Evolutionary conservation across 2,797 vertebrate species (phyloP), one percentile per base, ranked within the genome.

Genomic region (Benthosema pterotum): DNA sequence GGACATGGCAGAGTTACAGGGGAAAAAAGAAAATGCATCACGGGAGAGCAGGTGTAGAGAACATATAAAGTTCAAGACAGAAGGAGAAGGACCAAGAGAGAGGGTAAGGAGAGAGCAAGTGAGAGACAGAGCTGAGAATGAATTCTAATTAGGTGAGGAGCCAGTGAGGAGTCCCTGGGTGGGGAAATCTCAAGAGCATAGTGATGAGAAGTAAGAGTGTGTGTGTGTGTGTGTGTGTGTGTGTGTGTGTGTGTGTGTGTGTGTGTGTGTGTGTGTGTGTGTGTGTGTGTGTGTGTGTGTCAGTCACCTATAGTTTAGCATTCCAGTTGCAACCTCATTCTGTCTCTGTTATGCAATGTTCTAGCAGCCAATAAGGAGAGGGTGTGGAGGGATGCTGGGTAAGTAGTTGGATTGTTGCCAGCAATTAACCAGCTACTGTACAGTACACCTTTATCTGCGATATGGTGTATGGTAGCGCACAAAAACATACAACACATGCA

Each of bases 1-100:
- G 52, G 67, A 64, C 56, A 55, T 72, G 66, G 49, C 63, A 72
- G 63, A 63, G 56, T 38, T 38, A 71, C 58, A 48, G 43, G 56
- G 56, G 17, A 46, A 57, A 60, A n/a, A 49, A 11, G 3, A 28
- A 50, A 51, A 71, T 11, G 4, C 17, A 63, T 13, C 42, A 52
- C 47, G 25, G 52, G 48, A 16, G 55, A 53, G 18, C 4, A n/a
- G 38, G 38, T 38, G 32, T 9, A 8, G 19, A 7, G 43, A 38
- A 49, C n/a, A 17, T n/a, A n/a, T n/a, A 49, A 7, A 4, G 14
- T 11, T 13, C n/a, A 32, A 17, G 7, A 59, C 13, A 62, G 60
- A 13, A 43, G n/a, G 19, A 25, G 18, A 42, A 6, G 52, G 38
- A 42, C 17, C 12, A 11, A 42, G 57, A 65, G 4, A 55, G 5